A percentile compares a stretch with the other conserved stretches of the same genome.
Conservation (phyloP, 2,797 vertebrate species). For the Microctenopoma lineatum region DNA sequence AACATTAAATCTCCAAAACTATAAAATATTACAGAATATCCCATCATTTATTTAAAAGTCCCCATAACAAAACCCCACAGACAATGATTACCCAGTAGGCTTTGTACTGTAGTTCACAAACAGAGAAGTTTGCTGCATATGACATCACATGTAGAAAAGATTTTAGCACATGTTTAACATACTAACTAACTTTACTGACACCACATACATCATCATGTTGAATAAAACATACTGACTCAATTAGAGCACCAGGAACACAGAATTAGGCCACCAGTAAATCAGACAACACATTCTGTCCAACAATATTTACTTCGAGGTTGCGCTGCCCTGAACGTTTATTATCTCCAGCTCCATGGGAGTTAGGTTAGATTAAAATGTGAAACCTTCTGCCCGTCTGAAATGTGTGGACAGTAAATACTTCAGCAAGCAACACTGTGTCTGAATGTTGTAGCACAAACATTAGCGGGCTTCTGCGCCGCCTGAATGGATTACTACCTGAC, state of each 20-base stretch:
- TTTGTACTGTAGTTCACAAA: too few relatives aligned
- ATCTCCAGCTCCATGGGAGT: constrained; percentile 4
- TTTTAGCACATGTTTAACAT: too few relatives aligned
- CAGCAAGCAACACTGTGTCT: not conserved
- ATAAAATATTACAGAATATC: too few relatives aligned
- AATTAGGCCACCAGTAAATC: constrained; percentile 44
- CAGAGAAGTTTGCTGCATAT: too few relatives aligned
- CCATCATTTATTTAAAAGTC: too few relatives aligned
- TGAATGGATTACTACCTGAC: constrained; percentile 20
- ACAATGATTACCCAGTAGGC: too few relatives aligned
- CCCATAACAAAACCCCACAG: too few relatives aligned
- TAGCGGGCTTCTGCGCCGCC: not conserved
- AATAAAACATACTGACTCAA: constrained; percentile 30
- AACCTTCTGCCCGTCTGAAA: constrained; percentile 3
- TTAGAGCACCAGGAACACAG: constrained; percentile 41
- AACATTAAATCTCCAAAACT: too few relatives aligned
- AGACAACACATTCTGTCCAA: constrained; percentile 21
- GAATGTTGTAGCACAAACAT: constrained; percentile 8
- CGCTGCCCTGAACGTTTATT: not conserved
- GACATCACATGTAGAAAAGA: too few relatives aligned
- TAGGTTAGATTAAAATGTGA: constrained; percentile 17
- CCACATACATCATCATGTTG: constrained; percentile 7
- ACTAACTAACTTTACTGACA: too few relatives aligned
- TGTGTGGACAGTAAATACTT: not conserved
- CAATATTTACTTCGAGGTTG: constrained; percentile 15